phyloP scores from a whole-genome alignment of 1,140 invertebrate species.

The Cydia pomonella region DNA sequence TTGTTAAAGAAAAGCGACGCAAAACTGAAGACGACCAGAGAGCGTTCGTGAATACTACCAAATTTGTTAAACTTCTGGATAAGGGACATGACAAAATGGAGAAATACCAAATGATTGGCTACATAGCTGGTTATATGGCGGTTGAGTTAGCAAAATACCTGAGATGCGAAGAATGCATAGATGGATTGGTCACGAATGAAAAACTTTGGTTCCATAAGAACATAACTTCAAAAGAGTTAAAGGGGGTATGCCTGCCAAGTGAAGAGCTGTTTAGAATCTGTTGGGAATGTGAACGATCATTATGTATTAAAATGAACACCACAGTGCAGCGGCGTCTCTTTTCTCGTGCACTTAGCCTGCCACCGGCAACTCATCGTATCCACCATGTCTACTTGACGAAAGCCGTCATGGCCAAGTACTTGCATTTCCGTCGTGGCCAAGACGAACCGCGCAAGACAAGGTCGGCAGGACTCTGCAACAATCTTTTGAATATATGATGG shows the following conservation, averaged over 20 bases:
- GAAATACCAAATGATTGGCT: not conserved
- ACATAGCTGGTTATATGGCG: not conserved
- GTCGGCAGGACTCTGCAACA: not conserved
- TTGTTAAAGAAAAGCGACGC: not conserved
- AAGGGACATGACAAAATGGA: slow-evolving; percentile 7
- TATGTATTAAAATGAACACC: not conserved
- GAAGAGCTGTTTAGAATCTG: not conserved
- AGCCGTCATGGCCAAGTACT: not conserved
- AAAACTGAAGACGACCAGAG: not conserved
- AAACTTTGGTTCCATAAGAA: slow-evolving; percentile 8
- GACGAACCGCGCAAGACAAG: not conserved
- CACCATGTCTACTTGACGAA: not conserved
- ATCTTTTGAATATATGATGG: not conserved
- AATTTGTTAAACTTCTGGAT: not conserved
- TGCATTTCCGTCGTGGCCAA: not conserved
- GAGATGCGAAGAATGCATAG: slow-evolving; percentile 12
- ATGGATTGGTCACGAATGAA: not conserved
- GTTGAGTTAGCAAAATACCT: not conserved
- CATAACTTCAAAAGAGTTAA: slow-evolving; percentile 7
- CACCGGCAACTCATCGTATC: not conserved
- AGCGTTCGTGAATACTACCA: not conserved
- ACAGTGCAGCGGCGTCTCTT: not conserved
- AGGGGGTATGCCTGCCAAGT: slow-evolving; percentile 1
- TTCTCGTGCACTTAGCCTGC: not conserved
- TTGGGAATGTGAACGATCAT: not conserved